These are phyloP conservation scores for Tenthredo livida DNA, from an alignment of 2,888 invertebrate genomes.

Conservation along the genomic window DNA sequence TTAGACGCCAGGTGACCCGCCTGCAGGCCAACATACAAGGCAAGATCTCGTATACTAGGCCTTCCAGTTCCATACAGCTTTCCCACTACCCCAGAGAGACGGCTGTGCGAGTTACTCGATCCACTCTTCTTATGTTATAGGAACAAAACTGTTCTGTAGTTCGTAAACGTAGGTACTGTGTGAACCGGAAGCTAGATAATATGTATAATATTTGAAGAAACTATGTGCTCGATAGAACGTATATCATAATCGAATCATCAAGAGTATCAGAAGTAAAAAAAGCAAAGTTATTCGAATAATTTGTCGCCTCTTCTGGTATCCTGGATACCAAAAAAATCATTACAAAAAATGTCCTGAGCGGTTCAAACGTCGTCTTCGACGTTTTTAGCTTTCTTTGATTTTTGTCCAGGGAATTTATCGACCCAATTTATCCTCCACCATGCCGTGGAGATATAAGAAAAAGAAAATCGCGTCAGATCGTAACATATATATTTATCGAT, in stretches of 20 bases:
- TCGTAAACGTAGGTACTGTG: background rate
- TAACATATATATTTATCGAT: background rate
- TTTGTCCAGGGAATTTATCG: background rate
- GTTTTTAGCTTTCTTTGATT: background rate
- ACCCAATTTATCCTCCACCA: background rate
- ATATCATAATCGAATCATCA: no score
- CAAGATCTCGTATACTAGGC: slow-evolving; percentile 2
- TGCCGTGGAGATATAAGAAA: no score
- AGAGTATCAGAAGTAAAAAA: background rate
- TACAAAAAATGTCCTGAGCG: background rate
- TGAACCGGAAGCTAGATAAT: slow-evolving; percentile 18
- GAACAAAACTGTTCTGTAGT: slow-evolving; percentile 24
- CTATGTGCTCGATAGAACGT: background rate
- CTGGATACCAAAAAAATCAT: background rate
- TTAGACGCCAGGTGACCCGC: slow-evolving; percentile 51
- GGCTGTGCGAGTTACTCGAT: slow-evolving; percentile 40
- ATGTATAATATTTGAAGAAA: background rate
- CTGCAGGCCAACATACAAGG: slow-evolving; percentile 31
- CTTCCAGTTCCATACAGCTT: slow-evolving; percentile 9
- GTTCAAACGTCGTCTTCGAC: background rate
- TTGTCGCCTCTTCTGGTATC: background rate
- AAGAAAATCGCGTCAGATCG: background rate
- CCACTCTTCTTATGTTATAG: slow-evolving; percentile 17
- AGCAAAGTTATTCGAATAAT: background rate
- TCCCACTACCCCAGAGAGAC: slow-evolving; percentile 33